Percentiles rank a stretch among this genome's conserved stretches.
Evolutionary conservation across 2,797 vertebrate genomes (phyloP).

Genomic region (Saxicola maurus): DNA sequence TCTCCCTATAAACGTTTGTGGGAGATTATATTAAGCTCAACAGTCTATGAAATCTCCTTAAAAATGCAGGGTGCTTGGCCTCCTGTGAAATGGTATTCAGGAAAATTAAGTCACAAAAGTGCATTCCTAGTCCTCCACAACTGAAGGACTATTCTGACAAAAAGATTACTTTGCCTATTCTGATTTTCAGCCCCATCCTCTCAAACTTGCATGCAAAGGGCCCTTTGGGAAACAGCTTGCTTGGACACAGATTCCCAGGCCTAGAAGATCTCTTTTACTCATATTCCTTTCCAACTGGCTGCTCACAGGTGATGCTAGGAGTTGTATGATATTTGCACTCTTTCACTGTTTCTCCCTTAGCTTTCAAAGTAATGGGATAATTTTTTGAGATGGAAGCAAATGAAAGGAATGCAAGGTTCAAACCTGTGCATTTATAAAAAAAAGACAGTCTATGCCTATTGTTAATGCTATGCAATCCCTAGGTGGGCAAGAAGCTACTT

Average conservation of each 20-base stretch:
- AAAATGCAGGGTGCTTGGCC: not conserved
- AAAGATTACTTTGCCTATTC: not conserved
- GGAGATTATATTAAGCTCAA: not conserved
- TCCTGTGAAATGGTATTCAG: not conserved
- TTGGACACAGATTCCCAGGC: not conserved
- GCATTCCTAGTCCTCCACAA: not conserved
- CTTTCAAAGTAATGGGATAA: not conserved
- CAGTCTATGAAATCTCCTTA: not conserved
- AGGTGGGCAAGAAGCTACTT: not conserved
- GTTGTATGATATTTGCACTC: not conserved
- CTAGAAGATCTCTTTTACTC: not conserved
- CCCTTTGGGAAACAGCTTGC: not conserved
- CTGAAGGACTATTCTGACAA: not conserved
- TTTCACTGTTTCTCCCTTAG: not conserved
- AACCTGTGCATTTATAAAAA: not conserved
- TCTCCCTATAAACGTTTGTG: not conserved
- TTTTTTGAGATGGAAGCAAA: not conserved
- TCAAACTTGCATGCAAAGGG: not conserved
- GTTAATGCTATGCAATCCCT: not conserved
- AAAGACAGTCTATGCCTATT: not conserved
- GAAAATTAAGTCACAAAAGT: not conserved
- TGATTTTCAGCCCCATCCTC: not conserved
- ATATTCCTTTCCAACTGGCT: not conserved
- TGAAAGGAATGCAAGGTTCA: not conserved
- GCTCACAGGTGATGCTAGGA: not conserved